phyloP scores from a whole-genome alignment of 2,888 invertebrate genomes.

The Antitype chi region DNA sequence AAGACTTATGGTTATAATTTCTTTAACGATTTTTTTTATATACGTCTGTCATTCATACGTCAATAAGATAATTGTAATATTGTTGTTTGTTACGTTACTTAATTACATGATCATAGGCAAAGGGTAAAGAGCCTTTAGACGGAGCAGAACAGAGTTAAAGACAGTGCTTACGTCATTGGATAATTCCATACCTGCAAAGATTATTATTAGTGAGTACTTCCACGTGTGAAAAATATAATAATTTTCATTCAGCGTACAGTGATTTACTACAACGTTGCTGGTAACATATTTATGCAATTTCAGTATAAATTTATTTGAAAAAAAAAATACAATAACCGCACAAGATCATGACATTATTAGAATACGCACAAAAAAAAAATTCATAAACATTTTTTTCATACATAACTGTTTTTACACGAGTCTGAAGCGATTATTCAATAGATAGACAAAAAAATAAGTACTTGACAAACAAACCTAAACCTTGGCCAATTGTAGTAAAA shows the following conservation, averaged over 20 bases:
- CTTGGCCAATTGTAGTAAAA: conserved; percentile 5
- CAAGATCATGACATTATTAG: neutral
- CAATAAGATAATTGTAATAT: conserved; percentile 35
- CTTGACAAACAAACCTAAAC: conserved; percentile 4
- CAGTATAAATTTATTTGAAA: neutral
- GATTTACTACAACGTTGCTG: neutral
- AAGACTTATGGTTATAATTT: neutral
- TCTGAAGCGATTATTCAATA: conserved; percentile 21
- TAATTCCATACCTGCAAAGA: conserved; percentile 6
- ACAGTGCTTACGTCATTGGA: conserved; percentile 31
- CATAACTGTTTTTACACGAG: conserved; percentile 11
- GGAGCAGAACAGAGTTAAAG: neutral
- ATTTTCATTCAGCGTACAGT: neutral
- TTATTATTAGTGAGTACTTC: conserved; percentile 8
- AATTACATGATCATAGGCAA: conserved; percentile 33
- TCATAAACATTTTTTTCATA: neutral
- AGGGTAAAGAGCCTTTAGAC: conserved; percentile 28
- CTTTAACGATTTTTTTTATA: neutral
- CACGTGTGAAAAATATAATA: neutral
- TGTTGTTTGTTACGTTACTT: conserved; percentile 38
- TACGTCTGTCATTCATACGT: conserved; percentile 17
- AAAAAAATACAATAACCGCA: neutral
- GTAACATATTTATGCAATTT: neutral
- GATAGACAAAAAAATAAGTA: neutral
- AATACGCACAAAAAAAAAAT: neutral